Evolutionary conservation across 2,797 vertebrate species (phyloP).

Genomic region (Cossypha dichroa): DNA sequence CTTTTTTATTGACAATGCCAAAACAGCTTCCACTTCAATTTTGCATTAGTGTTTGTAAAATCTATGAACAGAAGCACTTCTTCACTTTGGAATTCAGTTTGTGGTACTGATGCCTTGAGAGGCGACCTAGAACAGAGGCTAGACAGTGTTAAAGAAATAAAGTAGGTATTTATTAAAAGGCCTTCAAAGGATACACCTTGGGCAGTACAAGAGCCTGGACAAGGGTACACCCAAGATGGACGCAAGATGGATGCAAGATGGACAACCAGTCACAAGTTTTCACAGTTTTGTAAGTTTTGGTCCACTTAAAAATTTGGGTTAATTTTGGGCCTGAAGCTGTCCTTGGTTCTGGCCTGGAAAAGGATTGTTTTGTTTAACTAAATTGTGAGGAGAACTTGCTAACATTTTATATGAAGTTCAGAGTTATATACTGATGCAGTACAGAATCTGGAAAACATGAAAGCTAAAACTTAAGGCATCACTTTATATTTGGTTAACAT

Average conservation of each 20-base stretch:
- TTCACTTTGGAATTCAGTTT: background rate
- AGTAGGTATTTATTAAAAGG: background rate
- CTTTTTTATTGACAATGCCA: background rate
- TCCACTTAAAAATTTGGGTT: background rate
- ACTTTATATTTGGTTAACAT: background rate
- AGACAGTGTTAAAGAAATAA: background rate
- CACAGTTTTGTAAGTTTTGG: background rate
- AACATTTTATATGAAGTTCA: background rate
- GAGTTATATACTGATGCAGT: background rate
- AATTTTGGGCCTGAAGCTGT: background rate
- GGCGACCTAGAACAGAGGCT: background rate
- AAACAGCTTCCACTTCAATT: background rate
- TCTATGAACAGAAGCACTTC: background rate
- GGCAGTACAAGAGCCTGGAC: background rate
- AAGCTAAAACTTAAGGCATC: background rate
- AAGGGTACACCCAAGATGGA: background rate
- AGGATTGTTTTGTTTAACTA: background rate
- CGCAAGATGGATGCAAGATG: background rate
- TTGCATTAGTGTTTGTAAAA: background rate
- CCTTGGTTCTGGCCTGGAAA: background rate
- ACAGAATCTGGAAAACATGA: background rate
- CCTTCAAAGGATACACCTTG: background rate
- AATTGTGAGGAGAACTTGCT: background rate
- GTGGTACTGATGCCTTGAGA: background rate
- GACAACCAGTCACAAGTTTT: accelerated